Evolutionary conservation across 2,797 vertebrate genomes (phyloP).

Genomic region (Neomorphus geoffroyi): DNA sequence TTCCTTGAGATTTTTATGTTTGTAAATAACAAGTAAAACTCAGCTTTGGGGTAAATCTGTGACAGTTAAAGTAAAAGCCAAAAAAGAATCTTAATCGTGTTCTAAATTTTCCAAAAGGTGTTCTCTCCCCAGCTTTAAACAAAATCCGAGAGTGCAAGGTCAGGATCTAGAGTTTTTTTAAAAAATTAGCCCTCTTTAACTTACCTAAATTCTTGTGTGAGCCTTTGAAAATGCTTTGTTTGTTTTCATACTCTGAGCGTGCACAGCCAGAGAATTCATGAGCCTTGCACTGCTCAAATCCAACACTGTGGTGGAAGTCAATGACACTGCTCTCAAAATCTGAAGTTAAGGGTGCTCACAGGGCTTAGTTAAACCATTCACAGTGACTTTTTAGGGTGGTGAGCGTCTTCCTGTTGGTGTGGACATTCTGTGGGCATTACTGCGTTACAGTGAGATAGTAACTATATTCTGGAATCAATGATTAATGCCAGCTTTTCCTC

Average conservation of each 20-base stretch:
- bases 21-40: neutral
- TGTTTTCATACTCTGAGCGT: neutral
- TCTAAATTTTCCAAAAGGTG: neutral
- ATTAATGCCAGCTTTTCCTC: constrained; percentile 33
- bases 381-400: neutral
- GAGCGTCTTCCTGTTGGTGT: neutral
- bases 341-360: rapidly evolving
- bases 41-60: neutral
- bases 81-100: neutral
- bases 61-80: neutral
- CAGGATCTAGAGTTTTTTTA: neutral
- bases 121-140: neutral
- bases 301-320: neutral
- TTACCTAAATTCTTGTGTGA: neutral
- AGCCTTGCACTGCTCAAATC: neutral
- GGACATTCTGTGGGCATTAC: neutral
- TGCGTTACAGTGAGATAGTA: neutral
- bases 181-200: neutral
- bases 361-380: neutral
- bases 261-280: neutral
- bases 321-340: neutral
- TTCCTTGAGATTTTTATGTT: constrained; percentile 11
- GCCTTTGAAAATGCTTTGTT: constrained; percentile 42
- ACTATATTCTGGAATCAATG: neutral
- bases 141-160: neutral